Percentiles rank a stretch among this genome's conserved stretches.
Evolutionary conservation across 2,888 invertebrate genomes (phyloP).

Genomic region (Pediacus dermestoides): DNA sequence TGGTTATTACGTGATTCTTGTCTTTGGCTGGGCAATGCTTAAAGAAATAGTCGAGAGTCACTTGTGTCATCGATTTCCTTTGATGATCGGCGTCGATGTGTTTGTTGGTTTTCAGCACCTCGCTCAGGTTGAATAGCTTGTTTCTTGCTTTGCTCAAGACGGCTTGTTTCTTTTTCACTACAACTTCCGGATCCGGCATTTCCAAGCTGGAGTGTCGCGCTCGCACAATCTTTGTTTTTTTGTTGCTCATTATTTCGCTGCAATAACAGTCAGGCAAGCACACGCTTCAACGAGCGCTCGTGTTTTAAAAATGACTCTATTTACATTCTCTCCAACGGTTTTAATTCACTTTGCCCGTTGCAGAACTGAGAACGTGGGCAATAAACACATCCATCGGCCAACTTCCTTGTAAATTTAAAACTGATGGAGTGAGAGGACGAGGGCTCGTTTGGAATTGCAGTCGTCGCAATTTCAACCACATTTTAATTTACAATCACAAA

Average conservation of each 20-base stretch:
- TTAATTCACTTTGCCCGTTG: constrained; percentile 6
- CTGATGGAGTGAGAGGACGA: too few species aligned
- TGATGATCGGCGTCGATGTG: constrained; percentile 30
- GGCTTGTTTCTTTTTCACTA: constrained; percentile 50
- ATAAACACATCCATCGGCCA: constrained; percentile 12
- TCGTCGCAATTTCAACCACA: too few species aligned
- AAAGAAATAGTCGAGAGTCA: constrained; percentile 51
- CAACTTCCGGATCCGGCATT: constrained; percentile 46
- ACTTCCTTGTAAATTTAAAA: constrained; percentile 11
- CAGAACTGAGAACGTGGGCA: constrained; percentile 7
- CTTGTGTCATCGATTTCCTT: constrained; percentile 43
- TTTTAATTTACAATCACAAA: too few species aligned
- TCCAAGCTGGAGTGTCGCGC: constrained; percentile 48
- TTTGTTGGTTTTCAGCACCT: constrained; percentile 51
- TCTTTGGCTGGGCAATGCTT: constrained; percentile 50
- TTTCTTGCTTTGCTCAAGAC: constrained; percentile 44
- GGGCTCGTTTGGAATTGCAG: too few species aligned
- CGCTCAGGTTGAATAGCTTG: constrained; percentile 42
- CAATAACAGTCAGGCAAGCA: constrained; percentile 1
- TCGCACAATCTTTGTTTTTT: constrained; percentile 46
- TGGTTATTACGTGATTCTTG: constrained; percentile 38
- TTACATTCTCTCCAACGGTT: constrained; percentile 9
- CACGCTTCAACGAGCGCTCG: constrained; percentile 3
- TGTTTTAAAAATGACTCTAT: constrained; percentile 8
- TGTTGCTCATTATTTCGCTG: constrained; percentile 25